Percentiles rank a stretch among this genome's conserved stretches.
Evolutionary conservation across 2,113 vertebrate species (phyloP).

Genomic region (Ptilorrhoa leucosticta): DNA sequence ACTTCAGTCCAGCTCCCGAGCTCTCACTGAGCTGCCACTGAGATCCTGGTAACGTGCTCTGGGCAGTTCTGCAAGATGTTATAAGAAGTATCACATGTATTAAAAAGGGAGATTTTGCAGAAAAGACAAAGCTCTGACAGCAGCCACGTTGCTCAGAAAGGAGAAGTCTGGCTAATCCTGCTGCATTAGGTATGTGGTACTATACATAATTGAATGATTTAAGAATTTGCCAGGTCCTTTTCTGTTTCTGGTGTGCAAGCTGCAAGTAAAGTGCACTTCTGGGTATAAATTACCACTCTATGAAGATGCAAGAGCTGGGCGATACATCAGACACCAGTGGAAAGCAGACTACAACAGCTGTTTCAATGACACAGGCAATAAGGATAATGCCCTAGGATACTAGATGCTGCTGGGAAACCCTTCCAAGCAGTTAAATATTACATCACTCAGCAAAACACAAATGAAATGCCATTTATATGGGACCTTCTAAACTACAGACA

Average conservation of each 20-base stretch:
- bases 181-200: not conserved
- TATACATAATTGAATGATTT: not conserved
- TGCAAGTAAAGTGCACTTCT: constrained; percentile 66
- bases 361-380: not conserved
- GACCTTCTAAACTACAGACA: not conserved
- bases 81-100: constrained; percentile 19
- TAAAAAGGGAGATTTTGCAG: constrained; percentile 20
- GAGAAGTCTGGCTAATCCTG: constrained; percentile 17
- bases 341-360: not conserved
- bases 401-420: not conserved
- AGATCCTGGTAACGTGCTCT: not conserved
- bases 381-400: not conserved
- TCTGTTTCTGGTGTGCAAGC: constrained; percentile 60
- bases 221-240: not conserved
- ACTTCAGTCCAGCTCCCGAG: constrained; percentile 13
- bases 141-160: constrained; percentile 4
- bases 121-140: constrained; percentile 27
- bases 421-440: not conserved
- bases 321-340: not conserved
- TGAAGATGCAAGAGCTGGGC: not conserved
- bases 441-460: not conserved
- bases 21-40: constrained; percentile 15
- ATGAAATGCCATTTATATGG: not conserved
- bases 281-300: not conserved
- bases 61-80: constrained; percentile 18